Evolutionary conservation across 2,797 vertebrate species (phyloP).

Genomic region (Coilia nasus): DNA sequence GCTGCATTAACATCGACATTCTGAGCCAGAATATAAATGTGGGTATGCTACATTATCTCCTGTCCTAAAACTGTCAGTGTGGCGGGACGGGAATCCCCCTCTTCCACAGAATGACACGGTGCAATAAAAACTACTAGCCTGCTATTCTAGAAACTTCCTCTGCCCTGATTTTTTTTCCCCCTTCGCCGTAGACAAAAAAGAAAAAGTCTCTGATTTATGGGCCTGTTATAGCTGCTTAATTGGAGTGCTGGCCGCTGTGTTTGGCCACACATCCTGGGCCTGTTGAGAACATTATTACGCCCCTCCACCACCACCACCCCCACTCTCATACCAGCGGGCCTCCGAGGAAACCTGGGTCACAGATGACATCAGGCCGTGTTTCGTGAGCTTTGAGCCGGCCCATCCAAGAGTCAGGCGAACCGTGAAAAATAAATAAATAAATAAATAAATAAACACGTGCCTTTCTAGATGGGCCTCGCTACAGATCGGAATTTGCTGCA

Average conservation of each 20-base stretch:
- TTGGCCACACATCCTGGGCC: conserved; percentile 48
- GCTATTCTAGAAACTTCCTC: conserved; percentile 28
- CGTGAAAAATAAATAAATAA: conserved; percentile 24
- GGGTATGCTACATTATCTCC: background rate
- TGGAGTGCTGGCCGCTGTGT: conserved; percentile 55
- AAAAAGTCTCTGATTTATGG: conserved; percentile 52
- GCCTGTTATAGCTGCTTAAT: conserved; percentile 58
- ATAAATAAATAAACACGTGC: too few relatives aligned
- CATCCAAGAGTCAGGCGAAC: conserved; percentile 35
- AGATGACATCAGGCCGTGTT: conserved; percentile 58
- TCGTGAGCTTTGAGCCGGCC: conserved; percentile 35
- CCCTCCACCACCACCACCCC: background rate
- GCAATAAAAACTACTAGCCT: conserved; percentile 25
- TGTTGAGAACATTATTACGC: conserved; percentile 58
- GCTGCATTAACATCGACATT: background rate
- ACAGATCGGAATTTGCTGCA: background rate
- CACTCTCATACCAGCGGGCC: background rate
- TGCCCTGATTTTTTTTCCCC: conserved; percentile 39
- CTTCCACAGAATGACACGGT: background rate
- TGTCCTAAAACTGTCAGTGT: background rate
- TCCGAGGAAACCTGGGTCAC: conserved; percentile 55
- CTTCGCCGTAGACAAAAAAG: conserved; percentile 34
- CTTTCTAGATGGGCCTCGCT: background rate
- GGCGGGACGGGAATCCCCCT: background rate
- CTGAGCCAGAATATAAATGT: background rate